These are phyloP conservation scores for Schizopygopsis malacanthus DNA, from an alignment of 2,797 vertebrate species.

Conservation along the genomic window DNA sequence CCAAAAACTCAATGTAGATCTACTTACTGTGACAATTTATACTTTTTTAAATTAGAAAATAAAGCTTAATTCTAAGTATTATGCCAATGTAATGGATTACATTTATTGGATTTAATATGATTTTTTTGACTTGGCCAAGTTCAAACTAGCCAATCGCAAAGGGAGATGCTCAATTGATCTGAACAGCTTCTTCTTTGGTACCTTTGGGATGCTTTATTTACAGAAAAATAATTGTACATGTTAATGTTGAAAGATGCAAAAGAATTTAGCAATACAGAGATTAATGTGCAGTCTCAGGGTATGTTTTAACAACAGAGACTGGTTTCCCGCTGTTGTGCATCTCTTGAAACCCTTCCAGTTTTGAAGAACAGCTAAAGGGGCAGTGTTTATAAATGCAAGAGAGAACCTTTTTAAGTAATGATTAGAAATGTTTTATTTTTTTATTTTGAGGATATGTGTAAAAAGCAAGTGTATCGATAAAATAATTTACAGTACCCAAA, in stretches of 20 bases:
- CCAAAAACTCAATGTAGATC: conserved; percentile 48
- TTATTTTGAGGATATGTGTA: conserved; percentile 72
- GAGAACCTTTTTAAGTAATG: conserved; percentile 69
- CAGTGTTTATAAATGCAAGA: conserved; percentile 59
- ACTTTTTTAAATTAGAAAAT: conserved; percentile 15
- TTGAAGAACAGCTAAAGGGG: conserved; percentile 58
- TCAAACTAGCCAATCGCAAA: conserved; percentile 44
- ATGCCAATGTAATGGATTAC: conserved; percentile 42
- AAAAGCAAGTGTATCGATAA: conserved; percentile 70
- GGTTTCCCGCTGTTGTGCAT: conserved; percentile 20
- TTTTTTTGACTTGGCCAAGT: conserved; percentile 37
- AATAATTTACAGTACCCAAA: conserved; percentile 72
- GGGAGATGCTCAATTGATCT: conserved; percentile 31
- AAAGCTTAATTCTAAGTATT: conserved; percentile 6
- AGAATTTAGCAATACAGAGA: conserved; percentile 35
- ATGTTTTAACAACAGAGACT: conserved; percentile 1
- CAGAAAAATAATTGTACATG: conserved; percentile 11
- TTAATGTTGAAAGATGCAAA: conserved; percentile 39
- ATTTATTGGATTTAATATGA: conserved; percentile 19
- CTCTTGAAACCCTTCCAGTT: conserved; percentile 60
- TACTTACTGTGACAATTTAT: conserved; percentile 56
- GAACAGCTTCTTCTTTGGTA: conserved; percentile 13
- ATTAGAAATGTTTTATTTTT: conserved; percentile 74
- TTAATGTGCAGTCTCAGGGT: conserved; percentile 36
- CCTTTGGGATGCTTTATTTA: conserved; percentile 17